A percentile compares a stretch with the other conserved stretches of the same genome.
These are phyloP conservation scores for Trissolcus brochymenae DNA, from an alignment of 2,888 invertebrate genomes.

Conservation along the genomic window DNA sequence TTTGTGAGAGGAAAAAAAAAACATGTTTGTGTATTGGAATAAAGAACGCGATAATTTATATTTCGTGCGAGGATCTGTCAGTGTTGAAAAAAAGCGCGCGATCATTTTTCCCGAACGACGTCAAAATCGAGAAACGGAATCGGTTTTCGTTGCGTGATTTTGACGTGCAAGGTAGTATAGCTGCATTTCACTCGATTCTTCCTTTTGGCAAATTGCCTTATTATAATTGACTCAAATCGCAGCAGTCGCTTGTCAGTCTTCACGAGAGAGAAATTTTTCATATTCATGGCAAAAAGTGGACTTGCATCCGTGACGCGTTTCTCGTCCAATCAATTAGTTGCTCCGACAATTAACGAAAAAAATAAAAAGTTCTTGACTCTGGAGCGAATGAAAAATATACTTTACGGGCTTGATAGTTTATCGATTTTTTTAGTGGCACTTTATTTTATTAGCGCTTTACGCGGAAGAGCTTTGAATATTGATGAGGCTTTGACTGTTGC, in stretches of 20 bases:
- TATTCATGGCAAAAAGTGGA: conserved; percentile 7
- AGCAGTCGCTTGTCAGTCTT: conserved; percentile 33
- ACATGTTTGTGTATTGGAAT: too few species aligned
- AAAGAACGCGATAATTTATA: not conserved
- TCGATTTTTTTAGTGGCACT: conserved; percentile 31
- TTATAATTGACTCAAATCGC: conserved; percentile 46
- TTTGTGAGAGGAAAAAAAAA: too few species aligned
- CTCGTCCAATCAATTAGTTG: conserved; percentile 45
- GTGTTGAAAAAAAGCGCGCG: conserved; percentile 6
- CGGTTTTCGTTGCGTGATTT: conserved; percentile 37
- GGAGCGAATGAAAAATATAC: not conserved
- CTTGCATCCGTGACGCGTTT: conserved; percentile 27
- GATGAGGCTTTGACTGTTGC: conserved; percentile 45
- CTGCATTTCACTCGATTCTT: conserved; percentile 46
- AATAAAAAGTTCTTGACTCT: too few species aligned
- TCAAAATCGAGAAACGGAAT: conserved; percentile 32
- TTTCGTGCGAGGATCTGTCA: conserved; percentile 3
- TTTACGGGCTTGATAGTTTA: not conserved
- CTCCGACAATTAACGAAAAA: too few species aligned
- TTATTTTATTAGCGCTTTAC: conserved; percentile 42
- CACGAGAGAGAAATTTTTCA: conserved; percentile 22
- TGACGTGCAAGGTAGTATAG: conserved; percentile 30
- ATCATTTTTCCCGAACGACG: conserved; percentile 9
- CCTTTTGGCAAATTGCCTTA: conserved; percentile 48
- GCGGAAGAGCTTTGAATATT: conserved; percentile 48